These are phyloP conservation scores for Acheta domesticus DNA, from an alignment of 2,888 invertebrate genomes.

Conservation along the genomic window DNA sequence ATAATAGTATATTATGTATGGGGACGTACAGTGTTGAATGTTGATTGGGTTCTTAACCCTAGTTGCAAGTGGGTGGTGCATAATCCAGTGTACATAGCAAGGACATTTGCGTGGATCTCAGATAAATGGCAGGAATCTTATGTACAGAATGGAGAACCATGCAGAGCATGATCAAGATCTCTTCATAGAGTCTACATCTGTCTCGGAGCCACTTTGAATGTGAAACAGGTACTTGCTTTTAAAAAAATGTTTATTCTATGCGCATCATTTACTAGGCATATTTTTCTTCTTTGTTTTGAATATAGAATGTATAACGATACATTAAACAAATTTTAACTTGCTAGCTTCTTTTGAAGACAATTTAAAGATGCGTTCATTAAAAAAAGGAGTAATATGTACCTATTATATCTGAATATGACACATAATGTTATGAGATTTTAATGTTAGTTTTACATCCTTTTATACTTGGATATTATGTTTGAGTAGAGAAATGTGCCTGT, in stretches of 20 bases:
- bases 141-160: neutral
- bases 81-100: constrained; percentile 21
- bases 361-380: too few relatives aligned
- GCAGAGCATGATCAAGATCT: neutral
- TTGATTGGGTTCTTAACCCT: constrained; percentile 21
- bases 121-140: neutral
- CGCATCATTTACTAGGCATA: neutral
- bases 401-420: too few relatives aligned
- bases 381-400: too few relatives aligned
- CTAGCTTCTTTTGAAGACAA: too few relatives aligned
- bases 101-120: neutral
- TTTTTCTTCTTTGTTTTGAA: too few relatives aligned
- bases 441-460: too few relatives aligned
- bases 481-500: too few relatives aligned
- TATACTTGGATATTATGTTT: too few relatives aligned
- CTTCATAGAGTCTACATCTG: neutral
- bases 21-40: constrained; percentile 12
- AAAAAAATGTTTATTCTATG: neutral
- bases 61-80: neutral
- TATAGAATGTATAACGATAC: too few relatives aligned
- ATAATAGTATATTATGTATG: constrained; percentile 20
- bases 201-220: constrained; percentile 5
- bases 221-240: neutral
- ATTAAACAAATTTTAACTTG: too few relatives aligned
- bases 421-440: too few relatives aligned